Base-by-base conservation (phyloP, 1,140 invertebrate genomes). In the Trichonephila inaurata region DNA sequence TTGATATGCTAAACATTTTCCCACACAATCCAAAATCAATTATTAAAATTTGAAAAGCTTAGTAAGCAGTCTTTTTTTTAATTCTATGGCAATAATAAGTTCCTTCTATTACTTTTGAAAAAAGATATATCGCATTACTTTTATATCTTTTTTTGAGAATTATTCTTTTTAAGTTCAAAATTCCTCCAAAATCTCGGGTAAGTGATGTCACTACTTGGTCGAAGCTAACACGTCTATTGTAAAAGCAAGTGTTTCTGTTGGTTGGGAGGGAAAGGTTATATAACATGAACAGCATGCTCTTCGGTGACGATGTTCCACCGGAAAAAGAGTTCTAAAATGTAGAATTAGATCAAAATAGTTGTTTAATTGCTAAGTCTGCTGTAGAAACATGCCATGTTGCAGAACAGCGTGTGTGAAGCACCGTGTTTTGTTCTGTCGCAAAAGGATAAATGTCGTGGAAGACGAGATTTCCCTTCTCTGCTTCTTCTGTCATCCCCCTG, bases 361-460 rank as follows among this genome's bases (percentile, higher is more conserved):
- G 51, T 88, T 40, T 8, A 91, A 40, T 91, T 91, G 89, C 89
- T 91, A 91, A 91, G 89, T 61, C 89, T 91, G 89, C 72, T 91
- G 62, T 60, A 44, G 88, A 91, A 33, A n/a, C 89, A 33, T 91
- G 72, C 69, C 58, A 61, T 58, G 24, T 91, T 81, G 72, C 86
- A 81, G 66, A 64, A 44, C 64, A 77, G 72, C 72, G 72, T 77
- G 72, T 72, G 62, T 89, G 66, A 89, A 93, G 92, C 92, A 93
- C 92, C 92, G 60, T 88, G 83, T 77, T 93, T 93, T 89, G 85
- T 93, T 93, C 51, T 61, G 44, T 93, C 66, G 28, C 51, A 66
- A 66, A 85, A 83, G 44, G 81, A 66, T 90, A 61, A 83, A 24
- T 85, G 58, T 60, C 51, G 83, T 85, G 83, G 83, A 93, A 93